Evolutionary conservation across 1,140 invertebrate genomes (phyloP).

Genomic region (Caerostris darwini): DNA sequence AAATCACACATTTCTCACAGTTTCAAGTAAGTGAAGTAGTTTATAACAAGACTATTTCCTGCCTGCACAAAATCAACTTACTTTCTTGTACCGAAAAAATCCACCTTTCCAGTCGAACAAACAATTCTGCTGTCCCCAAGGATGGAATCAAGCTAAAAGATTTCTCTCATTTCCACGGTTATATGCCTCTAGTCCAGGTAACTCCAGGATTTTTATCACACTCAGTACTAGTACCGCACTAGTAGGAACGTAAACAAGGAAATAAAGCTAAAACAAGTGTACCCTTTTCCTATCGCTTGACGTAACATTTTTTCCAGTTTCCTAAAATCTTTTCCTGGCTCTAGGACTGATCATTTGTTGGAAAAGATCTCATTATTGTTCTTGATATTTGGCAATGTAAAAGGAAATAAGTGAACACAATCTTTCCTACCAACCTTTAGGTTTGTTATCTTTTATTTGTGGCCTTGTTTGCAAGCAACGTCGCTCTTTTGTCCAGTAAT

Average conservation of each 20-base stretch:
- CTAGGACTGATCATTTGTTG: constrained; percentile 4
- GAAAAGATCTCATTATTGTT: constrained; percentile 21
- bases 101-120: background rate
- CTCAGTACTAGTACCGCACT: background rate
- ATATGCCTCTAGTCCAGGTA: constrained; percentile 11
- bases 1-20: no score
- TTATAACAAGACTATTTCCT: background rate
- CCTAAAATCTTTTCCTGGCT: background rate
- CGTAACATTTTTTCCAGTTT: no score
- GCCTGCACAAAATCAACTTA: background rate
- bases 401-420: background rate
- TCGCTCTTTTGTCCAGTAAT: background rate
- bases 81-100: background rate
- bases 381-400: background rate
- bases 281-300: background rate
- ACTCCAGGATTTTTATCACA: background rate
- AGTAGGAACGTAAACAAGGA: constrained; percentile 44
- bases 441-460: constrained; percentile 67
- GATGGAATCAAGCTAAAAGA: background rate
- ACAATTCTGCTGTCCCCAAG: background rate
- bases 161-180: background rate
- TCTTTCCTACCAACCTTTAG: background rate
- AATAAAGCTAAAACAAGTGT: constrained; percentile 10
- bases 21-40: background rate
- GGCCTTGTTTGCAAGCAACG: constrained; percentile 39